These are phyloP conservation scores for Coelopa frigida DNA, from an alignment of 1,140 invertebrate genomes.

Conservation along the genomic window DNA sequence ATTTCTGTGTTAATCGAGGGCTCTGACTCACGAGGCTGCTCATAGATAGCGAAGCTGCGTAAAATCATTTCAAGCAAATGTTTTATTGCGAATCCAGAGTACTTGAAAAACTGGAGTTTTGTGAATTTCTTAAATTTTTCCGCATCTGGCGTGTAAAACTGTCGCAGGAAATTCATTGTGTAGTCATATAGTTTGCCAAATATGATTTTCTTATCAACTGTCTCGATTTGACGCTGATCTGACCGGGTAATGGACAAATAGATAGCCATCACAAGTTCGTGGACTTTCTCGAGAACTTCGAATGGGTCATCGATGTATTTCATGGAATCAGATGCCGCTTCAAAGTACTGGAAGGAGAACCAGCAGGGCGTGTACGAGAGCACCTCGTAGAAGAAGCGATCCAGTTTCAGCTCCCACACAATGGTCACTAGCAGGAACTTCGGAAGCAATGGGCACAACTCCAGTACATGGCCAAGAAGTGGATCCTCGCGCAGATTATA, in stretches of 20 bases:
- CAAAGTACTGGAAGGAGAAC: constrained; percentile 19
- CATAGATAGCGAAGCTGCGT: constrained; percentile 16
- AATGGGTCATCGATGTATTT: constrained; percentile 17
- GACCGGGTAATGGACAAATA: constrained; percentile 12
- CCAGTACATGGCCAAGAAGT: constrained; percentile 15
- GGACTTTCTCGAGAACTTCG: constrained; percentile 17
- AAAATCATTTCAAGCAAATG: constrained; percentile 16
- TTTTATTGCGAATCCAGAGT: constrained; percentile 15
- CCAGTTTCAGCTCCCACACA: constrained; percentile 17
- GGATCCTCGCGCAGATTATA: constrained; percentile 16
- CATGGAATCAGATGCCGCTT: constrained; percentile 15
- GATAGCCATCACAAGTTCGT: constrained; percentile 10
- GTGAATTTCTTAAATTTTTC: constrained; percentile 15
- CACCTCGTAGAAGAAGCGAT: constrained; percentile 19
- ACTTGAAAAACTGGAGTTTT: constrained; percentile 15
- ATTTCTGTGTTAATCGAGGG: constrained; percentile 8
- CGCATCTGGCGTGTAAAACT: constrained; percentile 18
- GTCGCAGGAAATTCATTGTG: constrained; percentile 15
- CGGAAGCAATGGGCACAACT: constrained; percentile 17
- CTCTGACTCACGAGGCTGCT: constrained; percentile 1
- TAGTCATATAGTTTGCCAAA: constrained; percentile 17
- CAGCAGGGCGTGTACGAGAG: constrained; percentile 18
- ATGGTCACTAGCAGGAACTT: constrained; percentile 18
- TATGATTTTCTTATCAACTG: constrained; percentile 16
- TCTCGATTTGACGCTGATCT: constrained; percentile 11